Evolutionary conservation across 2,888 invertebrate genomes (phyloP), one percentile per base, ranked within the genome.

Genomic region (Neuroscelio doddi): DNA sequence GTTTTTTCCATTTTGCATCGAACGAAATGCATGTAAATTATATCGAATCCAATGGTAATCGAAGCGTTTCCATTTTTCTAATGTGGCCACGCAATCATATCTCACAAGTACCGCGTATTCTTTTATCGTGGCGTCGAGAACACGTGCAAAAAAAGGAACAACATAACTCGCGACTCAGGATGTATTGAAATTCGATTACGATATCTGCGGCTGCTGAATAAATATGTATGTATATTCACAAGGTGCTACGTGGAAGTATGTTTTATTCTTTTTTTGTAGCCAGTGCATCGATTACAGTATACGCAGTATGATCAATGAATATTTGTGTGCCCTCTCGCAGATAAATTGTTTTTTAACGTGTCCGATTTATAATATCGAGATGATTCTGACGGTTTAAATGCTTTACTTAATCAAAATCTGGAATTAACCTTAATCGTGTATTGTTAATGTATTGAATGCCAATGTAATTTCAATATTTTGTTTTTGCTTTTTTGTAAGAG

Each of bases 121-220:
- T 42, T 42, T 51, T 58, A 49, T 52, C 46, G 34, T 17, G 41
- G 39, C 47, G 14, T 26, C 38, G 34, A 44, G 42, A 45, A 38
- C 45, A 51, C 47, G 44, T 47, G 42, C 41, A 52, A 58, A 38
- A 30, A 34, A 49, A 24, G 45, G 24, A 26, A 49, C 44, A 34
- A 15, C 32, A 34, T 38, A 45, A 38, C 38, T 41, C 27, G 26
- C 14, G 34, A 51, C 34, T 42, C 42, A 36, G 57, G 64, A 65
- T 68, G 64, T 73, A 75, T 75, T 70, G 75, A 75, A 74, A 75
- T 72, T 75, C 74, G 74, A 75, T 75, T 73, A 75, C 65, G 72
- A 65, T 69, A 70, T 72, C 72, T 65, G 57, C 41, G 56, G 41
- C 63, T 50, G 62, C 53, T 66, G 63, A 74, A 74, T 73, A 74